Percentiles rank a stretch among this genome's conserved stretches.
Evolutionary conservation across 2,888 invertebrate species (phyloP).

Genomic region (Cheilosia scutellata): DNA sequence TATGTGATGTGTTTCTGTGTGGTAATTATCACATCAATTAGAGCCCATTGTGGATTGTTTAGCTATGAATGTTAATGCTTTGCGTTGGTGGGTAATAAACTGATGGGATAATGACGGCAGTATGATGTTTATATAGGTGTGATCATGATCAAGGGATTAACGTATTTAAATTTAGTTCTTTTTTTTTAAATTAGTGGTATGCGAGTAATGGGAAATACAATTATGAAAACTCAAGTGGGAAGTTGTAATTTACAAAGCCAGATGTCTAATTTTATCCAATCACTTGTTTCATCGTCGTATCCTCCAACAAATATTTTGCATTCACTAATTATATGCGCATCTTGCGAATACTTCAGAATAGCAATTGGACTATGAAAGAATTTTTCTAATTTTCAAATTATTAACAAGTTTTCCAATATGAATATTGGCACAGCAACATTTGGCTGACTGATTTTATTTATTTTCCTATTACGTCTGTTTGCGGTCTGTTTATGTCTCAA

Average conservation of each 20-base stretch:
- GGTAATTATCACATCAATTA: conserved; percentile 70
- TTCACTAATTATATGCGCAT: too few relatives aligned
- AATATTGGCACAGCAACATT: background rate
- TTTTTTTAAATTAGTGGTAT: too few relatives aligned
- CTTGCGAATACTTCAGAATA: too few relatives aligned
- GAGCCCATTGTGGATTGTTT: conserved; percentile 59
- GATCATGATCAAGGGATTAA: conserved; percentile 13
- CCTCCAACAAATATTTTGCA: too few relatives aligned
- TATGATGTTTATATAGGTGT: conserved; percentile 2
- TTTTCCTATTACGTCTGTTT: background rate
- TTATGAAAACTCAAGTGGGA: too few relatives aligned
- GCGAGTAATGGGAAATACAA: too few relatives aligned
- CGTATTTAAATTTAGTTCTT: background rate
- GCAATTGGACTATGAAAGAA: too few relatives aligned
- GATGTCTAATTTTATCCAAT: too few relatives aligned
- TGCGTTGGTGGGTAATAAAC: conserved; percentile 44
- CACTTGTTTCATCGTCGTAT: too few relatives aligned
- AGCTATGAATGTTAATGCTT: conserved; percentile 64
- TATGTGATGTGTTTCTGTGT: conserved; percentile 60
- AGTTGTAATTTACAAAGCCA: too few relatives aligned
- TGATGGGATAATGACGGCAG: conserved; percentile 43
- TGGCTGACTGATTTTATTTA: background rate
- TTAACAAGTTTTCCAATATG: too few relatives aligned
- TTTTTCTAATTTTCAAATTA: too few relatives aligned
- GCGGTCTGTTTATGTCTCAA: conserved; percentile 7